Percentiles rank a stretch among this genome's conserved stretches.
These are phyloP conservation scores for Drosophila bipectinata DNA, from an alignment of 1,140 invertebrate species.

Conservation along the genomic window DNA sequence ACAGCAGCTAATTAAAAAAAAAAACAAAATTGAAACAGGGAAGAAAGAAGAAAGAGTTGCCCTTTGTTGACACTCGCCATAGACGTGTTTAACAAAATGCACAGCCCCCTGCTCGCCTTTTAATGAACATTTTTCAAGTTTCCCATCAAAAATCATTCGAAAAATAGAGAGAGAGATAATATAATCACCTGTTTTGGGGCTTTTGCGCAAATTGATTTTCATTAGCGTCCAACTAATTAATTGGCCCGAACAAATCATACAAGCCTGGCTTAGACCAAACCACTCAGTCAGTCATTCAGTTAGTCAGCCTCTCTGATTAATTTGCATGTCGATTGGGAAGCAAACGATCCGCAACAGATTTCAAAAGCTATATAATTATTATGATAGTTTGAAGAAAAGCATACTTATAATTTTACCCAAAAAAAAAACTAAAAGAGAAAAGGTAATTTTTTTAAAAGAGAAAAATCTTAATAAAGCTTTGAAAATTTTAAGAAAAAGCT, in stretches of 20 bases:
- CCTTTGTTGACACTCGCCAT: slow-evolving; percentile 32
- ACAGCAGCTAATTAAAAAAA: slow-evolving; percentile 64
- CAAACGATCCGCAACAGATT: slow-evolving; percentile 9
- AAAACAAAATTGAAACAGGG: not conserved
- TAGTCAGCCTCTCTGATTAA: slow-evolving; percentile 41
- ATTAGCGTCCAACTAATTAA: slow-evolving; percentile 57
- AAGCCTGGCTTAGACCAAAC: slow-evolving; percentile 13
- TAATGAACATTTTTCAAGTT: not conserved
- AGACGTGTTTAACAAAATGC: not conserved
- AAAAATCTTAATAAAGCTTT: too few relatives aligned
- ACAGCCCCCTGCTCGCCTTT: slow-evolving; percentile 12
- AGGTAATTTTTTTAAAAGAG: not conserved
- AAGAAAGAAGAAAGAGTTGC: slow-evolving; percentile 9
- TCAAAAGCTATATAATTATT: not conserved
- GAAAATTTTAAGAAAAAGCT: not conserved
- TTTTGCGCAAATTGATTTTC: slow-evolving; percentile 63
- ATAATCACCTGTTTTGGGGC: slow-evolving; percentile 48
- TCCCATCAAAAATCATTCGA: too few relatives aligned
- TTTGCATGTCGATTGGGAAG: slow-evolving; percentile 51
- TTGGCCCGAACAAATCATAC: slow-evolving; percentile 42
- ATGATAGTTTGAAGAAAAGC: not conserved
- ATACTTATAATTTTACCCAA: not conserved
- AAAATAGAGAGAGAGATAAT: too few relatives aligned
- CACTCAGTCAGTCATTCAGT: slow-evolving; percentile 5
- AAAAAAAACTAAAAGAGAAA: not conserved